Evolutionary conservation across 2,113 vertebrate species (phyloP), one percentile per base, ranked within the genome.

Genomic region (Solea senegalensis): DNA sequence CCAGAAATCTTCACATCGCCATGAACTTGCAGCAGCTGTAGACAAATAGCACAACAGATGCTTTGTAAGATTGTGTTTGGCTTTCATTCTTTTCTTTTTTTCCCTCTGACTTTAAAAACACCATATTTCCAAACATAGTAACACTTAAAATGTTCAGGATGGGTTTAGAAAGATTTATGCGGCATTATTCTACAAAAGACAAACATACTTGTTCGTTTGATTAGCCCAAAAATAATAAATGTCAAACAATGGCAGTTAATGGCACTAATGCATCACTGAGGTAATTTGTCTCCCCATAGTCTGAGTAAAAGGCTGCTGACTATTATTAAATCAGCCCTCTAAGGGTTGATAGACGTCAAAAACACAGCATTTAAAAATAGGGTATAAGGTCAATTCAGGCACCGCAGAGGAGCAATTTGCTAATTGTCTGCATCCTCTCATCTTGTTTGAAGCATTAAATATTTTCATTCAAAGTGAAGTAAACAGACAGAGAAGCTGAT

Each of bases 231-330:
- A 54, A 28, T 49, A 65, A 43, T 16, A 51, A 26, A 65, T 0
- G 0, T 6, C 34, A 34, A 34, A 34, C 7, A 5, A 28, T 1
- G 9, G 10, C 39, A 41, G 48, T 34, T 21, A 51, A 28, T 26
- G 45, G 51, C n/a, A 46, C 16, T 9, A 53, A 65, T 61, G 49
- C 44, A 54, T 69, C 55, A 73, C 16, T 43, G n/a, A 7, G 27
- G 60, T 26, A 55, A 51, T 57, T 61, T 66, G 59, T 69, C 51
- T 43, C 49, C 45, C 12, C 69, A 43, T 21, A 53, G 12, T 67
- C 41, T 62, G 54, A 68, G 39, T 34, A 34, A 34, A 34, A 34
- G 34, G 3, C 3, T 3, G 3, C 34, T 34, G 34, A 34, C 34
- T 34, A 6, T 34, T 34, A 44, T 9, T 9, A 44, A 44, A 44